A percentile compares a stretch with the other conserved stretches of the same genome.
phyloP scores from a whole-genome alignment of 2,888 invertebrate genomes.

The Limnephilus auricula region DNA sequence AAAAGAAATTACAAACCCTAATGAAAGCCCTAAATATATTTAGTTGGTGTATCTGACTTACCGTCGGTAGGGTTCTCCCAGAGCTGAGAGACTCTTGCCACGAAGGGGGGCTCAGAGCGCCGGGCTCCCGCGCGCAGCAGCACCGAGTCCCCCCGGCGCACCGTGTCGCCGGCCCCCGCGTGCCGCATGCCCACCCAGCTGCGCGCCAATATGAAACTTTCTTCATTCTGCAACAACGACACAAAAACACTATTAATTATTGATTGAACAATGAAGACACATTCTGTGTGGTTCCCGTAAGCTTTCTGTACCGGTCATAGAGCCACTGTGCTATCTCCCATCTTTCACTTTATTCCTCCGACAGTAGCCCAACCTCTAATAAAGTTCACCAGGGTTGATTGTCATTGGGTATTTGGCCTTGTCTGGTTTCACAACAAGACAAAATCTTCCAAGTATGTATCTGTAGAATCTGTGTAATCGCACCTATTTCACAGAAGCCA shows the following conservation, averaged over 20 bases:
- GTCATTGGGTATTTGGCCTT: background rate
- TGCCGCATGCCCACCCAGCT: constrained; percentile 96
- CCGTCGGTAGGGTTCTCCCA: constrained; percentile 97
- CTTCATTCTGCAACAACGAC: constrained; percentile 62
- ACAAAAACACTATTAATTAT: background rate
- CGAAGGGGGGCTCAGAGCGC: constrained; percentile 93
- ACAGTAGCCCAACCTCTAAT: background rate
- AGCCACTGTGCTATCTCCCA: background rate
- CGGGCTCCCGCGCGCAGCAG: constrained; percentile 90
- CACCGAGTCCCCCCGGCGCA: constrained; percentile 93
- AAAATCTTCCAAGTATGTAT: too few species aligned
- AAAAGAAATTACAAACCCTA: too few species aligned
- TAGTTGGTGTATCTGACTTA: constrained; percentile 69
- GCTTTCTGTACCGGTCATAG: too few species aligned
- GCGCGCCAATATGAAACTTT: constrained; percentile 70
- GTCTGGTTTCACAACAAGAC: background rate
- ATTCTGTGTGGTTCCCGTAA: background rate
- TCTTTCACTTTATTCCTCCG: background rate
- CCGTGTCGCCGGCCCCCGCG: constrained; percentile 88
- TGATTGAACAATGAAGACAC: background rate
- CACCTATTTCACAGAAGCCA: too few species aligned
- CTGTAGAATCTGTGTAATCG: too few species aligned
- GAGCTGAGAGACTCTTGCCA: constrained; percentile 94
- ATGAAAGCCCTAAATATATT: too few species aligned
- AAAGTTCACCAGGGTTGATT: background rate